These are phyloP conservation scores for Zaprionus camerounensis DNA, from an alignment of 1,140 invertebrate species.

Conservation along the genomic window DNA sequence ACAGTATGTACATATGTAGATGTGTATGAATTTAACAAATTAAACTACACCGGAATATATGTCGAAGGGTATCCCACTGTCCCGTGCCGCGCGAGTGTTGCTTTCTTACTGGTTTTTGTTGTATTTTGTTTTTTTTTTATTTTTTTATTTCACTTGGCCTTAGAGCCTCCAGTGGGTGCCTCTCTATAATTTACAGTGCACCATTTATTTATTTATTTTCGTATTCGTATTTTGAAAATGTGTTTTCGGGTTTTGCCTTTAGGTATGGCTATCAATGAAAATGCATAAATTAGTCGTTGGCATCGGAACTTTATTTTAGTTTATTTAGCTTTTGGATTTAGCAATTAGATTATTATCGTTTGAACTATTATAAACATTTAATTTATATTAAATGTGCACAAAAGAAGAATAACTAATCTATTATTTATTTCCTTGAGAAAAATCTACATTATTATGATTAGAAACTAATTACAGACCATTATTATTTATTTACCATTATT, in stretches of 20 bases:
- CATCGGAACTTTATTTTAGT: neutral
- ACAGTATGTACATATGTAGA: no score
- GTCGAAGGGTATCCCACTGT: no score
- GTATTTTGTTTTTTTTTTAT: conserved; percentile 1
- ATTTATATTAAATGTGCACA: neutral
- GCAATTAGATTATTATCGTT: neutral
- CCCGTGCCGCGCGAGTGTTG: no score
- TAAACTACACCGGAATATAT: no score
- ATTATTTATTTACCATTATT: neutral
- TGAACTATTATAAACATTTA: neutral
- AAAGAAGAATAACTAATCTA: neutral
- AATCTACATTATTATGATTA: neutral
- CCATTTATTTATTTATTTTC: conserved; percentile 31
- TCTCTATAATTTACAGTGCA: conserved; percentile 59
- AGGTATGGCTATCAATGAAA: conserved; percentile 3
- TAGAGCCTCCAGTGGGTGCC: conserved; percentile 13
- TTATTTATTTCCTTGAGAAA: neutral
- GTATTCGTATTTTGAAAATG: neutral
- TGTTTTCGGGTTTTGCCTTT: neutral
- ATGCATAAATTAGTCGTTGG: neutral
- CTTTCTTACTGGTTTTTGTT: neutral
- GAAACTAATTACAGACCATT: neutral
- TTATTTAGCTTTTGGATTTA: neutral
- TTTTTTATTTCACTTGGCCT: conserved; percentile 36
- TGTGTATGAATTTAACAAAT: no score